Evolutionary conservation across 92 coral and sea anemone species (phyloP), one percentile per base, ranked within the genome.

Genomic region (Porites cylindrica): DNA sequence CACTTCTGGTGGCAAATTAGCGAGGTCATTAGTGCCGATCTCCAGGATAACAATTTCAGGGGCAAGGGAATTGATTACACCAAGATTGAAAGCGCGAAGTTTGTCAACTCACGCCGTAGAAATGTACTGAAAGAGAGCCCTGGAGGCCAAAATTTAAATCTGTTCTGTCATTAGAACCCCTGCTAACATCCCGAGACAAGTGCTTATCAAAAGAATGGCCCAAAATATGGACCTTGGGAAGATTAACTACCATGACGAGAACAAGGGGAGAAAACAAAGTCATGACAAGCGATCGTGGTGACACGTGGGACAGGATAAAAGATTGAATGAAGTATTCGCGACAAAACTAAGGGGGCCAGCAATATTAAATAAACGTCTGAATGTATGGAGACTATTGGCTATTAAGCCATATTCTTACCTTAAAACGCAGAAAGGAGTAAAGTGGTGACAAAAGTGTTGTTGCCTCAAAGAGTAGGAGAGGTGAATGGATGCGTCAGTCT

Each of bases 41-140:
- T 87, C 91, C 73, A 87, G 66, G 59, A 88, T 72, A 38, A 88
- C 63, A 23, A 88, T 64, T 64, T 88, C 91, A 4, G 83, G 87
- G 6, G 79, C 12, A 8, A 72, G 23, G 13, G 13, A 10, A 8
- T 47, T 18, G 26, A 83, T 69, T 8, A 71, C 16, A 10, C 32
- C 21, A 8, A 83, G 80, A 58, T 60, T 19, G 64, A 24, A 14
- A 26, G 24, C 3, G 1, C 29, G 63, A 9, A 82, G 78, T 67
- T 68, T 66, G 32, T 26, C 32, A 26, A 26, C 32, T 26, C 32
- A 26, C 32, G 32, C 32, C 32, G 32, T 26, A 26, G 32, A 26
- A 26, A 26, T 26, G 32, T 26, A 26, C 32, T 26, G 32, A 26
- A 26, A 26, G 32, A 26, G 2, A 26, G 32, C 14, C 32, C 79